Evolutionary conservation across 2,797 vertebrate genomes (phyloP).

Genomic region (Babyrousa celebensis): DNA sequence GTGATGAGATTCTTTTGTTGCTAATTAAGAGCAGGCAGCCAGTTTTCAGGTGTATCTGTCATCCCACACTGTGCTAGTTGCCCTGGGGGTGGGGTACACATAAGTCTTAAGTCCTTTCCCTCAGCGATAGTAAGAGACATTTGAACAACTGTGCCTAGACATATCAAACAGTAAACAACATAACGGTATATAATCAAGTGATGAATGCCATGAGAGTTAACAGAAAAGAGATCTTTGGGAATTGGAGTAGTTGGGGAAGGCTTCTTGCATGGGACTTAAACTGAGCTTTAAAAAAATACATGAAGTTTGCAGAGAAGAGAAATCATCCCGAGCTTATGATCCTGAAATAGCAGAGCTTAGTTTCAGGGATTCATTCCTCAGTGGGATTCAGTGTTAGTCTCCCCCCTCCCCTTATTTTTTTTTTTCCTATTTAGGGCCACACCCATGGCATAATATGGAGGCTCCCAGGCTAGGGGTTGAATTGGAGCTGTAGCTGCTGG

Average conservation of each 20-base stretch:
- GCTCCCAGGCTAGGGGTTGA: too few relatives aligned
- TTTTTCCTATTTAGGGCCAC: too few relatives aligned
- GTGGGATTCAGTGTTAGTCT: background rate
- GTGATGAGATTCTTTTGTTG: background rate
- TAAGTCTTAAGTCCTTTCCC: background rate
- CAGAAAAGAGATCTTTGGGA: slow-evolving; percentile 26
- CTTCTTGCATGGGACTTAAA: slow-evolving; percentile 12
- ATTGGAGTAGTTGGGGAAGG: background rate
- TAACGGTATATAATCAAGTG: background rate
- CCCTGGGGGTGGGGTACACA: background rate
- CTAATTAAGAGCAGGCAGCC: background rate
- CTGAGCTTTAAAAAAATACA: background rate
- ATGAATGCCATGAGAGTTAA: background rate
- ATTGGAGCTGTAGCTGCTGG: too few relatives aligned
- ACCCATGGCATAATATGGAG: too few relatives aligned
- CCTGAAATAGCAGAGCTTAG: background rate
- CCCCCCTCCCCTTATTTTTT: background rate
- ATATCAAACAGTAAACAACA: background rate
- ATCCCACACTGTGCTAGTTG: background rate
- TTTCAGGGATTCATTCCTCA: background rate
- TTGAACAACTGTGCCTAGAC: background rate
- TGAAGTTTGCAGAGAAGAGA: slow-evolving; percentile 1
- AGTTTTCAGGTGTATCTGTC: background rate
- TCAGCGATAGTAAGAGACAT: background rate
- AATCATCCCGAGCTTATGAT: background rate